Evolutionary conservation across 2,888 invertebrate genomes (phyloP), one percentile per base, ranked within the genome.

Genomic region (Agrotis puta): DNA sequence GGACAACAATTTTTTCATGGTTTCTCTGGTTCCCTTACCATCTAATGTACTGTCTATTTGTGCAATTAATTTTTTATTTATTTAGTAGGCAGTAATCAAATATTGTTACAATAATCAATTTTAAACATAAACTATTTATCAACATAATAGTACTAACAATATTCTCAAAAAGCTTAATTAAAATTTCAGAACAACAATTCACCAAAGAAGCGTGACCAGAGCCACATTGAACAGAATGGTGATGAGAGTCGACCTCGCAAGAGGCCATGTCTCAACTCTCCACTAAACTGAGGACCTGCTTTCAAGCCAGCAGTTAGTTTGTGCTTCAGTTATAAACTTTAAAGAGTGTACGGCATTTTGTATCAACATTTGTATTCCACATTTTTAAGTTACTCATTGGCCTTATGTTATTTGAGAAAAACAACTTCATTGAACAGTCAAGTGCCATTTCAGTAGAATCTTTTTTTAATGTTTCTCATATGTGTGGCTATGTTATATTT

Each of bases 191-290:
- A 95, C 77, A 94, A 97, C 94, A 96, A 93, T 76, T 96, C 97
- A 50, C 97, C 97, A 81, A 97, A 97, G 88, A 97, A 97, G 91
- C 94, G 97, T 77, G 97, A 97, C 77, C 95, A 95, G 77, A 96
- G 94, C 85, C 94, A 94, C 77, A 88, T 95, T 68, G 95, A 95
- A 79, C 96, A 96, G 81, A 97, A 97, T 72, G 97, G 97, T 48
- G 95, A 96, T n/a, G 96, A 96, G 48, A 94, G 92, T 63, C 91
- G 96, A 81, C 96, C 97, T 16, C 96, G 96, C 88, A 97, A 97
- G 90, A 96, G 97, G 93, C 97, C 97, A 56, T 96, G 97, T 84
- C 91, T 97, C 58, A 97, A 91, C 81, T 91, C 93, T 3, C 93
- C 93, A 0, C 85, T 93, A 57, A 93, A 94, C 89, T 95, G 93